Conservation (phyloP, 1,140 invertebrate genomes). For the Stegodyphus dumicola region DNA sequence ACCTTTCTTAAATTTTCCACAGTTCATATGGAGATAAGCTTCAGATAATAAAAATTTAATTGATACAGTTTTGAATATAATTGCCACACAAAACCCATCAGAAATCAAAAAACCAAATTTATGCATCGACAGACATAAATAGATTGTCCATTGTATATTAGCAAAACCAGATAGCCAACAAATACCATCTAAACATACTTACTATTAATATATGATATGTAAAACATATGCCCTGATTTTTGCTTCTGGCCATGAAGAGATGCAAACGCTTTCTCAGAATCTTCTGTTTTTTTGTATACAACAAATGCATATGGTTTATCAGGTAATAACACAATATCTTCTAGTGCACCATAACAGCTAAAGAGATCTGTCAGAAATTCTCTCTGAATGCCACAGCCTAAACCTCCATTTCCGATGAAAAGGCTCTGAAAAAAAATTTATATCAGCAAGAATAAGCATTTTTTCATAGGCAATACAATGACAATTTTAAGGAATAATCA, state of each 20-base stretch:
- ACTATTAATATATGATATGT: conserved; percentile 68
- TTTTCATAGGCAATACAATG: not conserved
- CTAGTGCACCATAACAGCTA: conserved; percentile 70
- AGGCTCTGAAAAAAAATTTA: conserved; percentile 69
- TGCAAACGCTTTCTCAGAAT: conserved; percentile 71
- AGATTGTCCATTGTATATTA: too few species aligned
- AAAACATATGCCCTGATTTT: conserved; percentile 71
- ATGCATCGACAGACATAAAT: too few species aligned
- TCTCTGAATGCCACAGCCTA: conserved; percentile 77
- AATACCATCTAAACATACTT: not conserved
- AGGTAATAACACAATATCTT: conserved; percentile 76
- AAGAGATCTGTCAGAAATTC: conserved; percentile 73
- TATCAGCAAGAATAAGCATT: not conserved
- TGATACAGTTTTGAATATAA: too few species aligned
- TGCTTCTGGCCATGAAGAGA: conserved; percentile 71
- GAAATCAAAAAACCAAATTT: too few species aligned
- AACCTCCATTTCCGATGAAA: conserved; percentile 80
- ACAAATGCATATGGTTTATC: conserved; percentile 83
- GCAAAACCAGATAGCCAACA: too few species aligned
- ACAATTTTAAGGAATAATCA: too few species aligned
- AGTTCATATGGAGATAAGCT: too few species aligned
- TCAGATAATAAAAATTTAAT: too few species aligned
- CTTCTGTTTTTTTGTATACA: conserved; percentile 70
- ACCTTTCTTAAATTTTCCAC: too few species aligned
- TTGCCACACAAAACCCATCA: too few species aligned